phyloP scores from a whole-genome alignment of 2,113 vertebrate genomes.

The Eublepharis macularius region DNA sequence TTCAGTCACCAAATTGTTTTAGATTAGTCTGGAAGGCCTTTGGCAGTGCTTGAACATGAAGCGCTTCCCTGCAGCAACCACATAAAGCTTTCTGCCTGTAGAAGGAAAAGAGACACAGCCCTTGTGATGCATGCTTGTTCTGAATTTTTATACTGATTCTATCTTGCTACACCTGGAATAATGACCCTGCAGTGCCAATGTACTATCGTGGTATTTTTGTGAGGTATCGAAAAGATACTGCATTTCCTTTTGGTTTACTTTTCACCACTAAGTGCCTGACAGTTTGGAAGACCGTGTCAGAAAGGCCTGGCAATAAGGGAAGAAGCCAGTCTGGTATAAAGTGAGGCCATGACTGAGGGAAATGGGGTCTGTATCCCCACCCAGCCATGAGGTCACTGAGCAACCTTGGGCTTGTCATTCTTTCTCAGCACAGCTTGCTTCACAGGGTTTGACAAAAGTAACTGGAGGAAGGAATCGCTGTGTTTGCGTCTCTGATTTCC shows the following conservation, averaged over 20 bases:
- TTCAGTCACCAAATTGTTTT: conserved; percentile 67
- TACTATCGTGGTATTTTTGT: not conserved
- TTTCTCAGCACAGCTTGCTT: too few species aligned
- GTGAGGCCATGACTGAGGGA: too few species aligned
- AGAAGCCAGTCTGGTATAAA: not conserved
- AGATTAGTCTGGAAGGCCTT: conserved; percentile 49
- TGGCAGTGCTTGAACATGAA: conserved; percentile 50
- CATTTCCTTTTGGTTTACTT: not conserved
- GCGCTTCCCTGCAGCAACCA: conserved; percentile 22
- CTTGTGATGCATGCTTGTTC: not conserved
- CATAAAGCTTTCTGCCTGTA: conserved; percentile 9
- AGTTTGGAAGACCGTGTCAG: not conserved
- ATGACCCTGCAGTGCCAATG: not conserved
- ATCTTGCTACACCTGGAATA: not conserved
- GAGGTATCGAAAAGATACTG: not conserved
- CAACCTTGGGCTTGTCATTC: too few species aligned
- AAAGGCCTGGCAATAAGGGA: not conserved
- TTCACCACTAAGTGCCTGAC: not conserved
- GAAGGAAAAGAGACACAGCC: not conserved
- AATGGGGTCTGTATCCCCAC: too few species aligned
- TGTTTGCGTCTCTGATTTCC: too few species aligned
- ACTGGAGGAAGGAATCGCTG: too few species aligned
- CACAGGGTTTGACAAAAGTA: too few species aligned
- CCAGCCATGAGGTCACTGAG: too few species aligned
- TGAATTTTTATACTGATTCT: not conserved